Evolutionary conservation across 2,888 invertebrate species (phyloP), one percentile per base, ranked within the genome.

Genomic region (Mimachlamys varia): DNA sequence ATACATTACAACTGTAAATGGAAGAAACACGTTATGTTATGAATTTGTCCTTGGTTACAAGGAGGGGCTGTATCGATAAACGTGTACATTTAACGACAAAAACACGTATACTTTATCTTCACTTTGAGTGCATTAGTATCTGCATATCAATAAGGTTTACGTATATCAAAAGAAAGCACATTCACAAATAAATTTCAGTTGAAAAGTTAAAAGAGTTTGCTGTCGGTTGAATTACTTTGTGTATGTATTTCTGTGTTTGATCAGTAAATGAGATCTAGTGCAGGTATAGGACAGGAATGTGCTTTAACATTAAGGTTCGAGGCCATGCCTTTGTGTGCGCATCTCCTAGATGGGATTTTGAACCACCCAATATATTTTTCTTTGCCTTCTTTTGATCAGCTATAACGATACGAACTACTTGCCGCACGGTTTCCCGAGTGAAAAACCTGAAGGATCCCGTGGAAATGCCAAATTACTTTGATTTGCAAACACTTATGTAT

Each of bases 381-480:
- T 62, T 62, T 76, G 27, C 76, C 76, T 33, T 13, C 19, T 53
- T 53, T 53, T 53, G 76, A 27, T 76, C 76, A 33, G 33, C 33
- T 0, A 33, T 76, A 76, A 27, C 76, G 76, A 76, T 33, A 76
- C 27, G 17, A 27, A 76, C n/a, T 76, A 7, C 27, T 76, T 76
- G 62, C n/a, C 62, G 62, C 62, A 76, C 76, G 76, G 27, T 76
- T 76, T 76, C 76, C 76, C 7, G 12, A 76, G 27, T 76, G 76
- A 76, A 5, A n/a, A 76, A 27, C 15, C 33, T 22, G 10, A 62
- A 19, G 62, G 27, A 62, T 62, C 62, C 62, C 27, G 0, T 12
- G 76, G 58, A 76, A 33, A 76, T 22, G 10, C 76, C 22, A 2
- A 76, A n/a, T 76, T 76, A 33, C 76, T 76, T 76, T 76, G 76